phyloP scores from a whole-genome alignment of 2,888 invertebrate genomes.

The Neuroscelio doddi region DNA sequence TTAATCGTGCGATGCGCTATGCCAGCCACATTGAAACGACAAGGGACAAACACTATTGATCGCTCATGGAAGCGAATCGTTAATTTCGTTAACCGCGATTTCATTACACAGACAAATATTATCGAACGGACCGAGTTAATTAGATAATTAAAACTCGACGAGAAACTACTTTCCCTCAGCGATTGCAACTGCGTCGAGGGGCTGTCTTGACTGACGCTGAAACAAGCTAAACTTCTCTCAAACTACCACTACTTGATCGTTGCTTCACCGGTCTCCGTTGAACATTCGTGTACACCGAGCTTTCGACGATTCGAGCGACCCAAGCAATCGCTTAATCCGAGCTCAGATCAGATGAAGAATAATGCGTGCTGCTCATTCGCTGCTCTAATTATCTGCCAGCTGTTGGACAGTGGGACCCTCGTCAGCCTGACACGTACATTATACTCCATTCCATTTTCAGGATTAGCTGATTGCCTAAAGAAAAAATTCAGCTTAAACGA shows the following conservation, averaged over 20 bases:
- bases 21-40: too few relatives aligned
- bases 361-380: constrained; percentile 12
- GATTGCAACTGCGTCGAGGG: constrained; percentile 15
- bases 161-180: constrained; percentile 34
- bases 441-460: constrained; percentile 10
- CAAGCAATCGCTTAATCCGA: too few relatives aligned
- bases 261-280: background rate
- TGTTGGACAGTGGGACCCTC: constrained; percentile 6
- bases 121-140: constrained; percentile 63
- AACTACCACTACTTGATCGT: constrained; percentile 1
- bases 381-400: constrained; percentile 13
- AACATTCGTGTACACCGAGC: background rate
- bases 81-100: constrained; percentile 54
- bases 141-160: constrained; percentile 65
- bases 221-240: constrained; percentile 6
- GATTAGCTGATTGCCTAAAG: constrained; percentile 12
- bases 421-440: constrained; percentile 14
- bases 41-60: constrained; percentile 11
- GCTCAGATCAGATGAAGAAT: constrained; percentile 6
- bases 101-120: constrained; percentile 64
- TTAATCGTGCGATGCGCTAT: too few relatives aligned
- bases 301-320: background rate
- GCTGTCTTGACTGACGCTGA: constrained; percentile 7
- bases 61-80: constrained; percentile 38
- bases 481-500: constrained; percentile 2